These are phyloP conservation scores for Desmophyllum pertusum DNA, from an alignment of 92 coral and sea anemone species.

Conservation along the genomic window DNA sequence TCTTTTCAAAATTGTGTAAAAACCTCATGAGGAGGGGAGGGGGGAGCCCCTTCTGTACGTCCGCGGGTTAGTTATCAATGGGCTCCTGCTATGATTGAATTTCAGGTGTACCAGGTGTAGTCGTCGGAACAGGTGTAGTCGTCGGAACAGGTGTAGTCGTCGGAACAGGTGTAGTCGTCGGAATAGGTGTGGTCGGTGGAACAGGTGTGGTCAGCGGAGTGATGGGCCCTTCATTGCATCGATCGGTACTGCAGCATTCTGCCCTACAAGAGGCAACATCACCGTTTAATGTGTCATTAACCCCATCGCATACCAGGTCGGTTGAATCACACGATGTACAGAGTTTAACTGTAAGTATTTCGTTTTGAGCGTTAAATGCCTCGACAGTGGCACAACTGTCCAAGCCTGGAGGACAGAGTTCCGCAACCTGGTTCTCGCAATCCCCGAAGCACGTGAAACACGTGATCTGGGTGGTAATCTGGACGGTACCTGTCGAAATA, in stretches of 20 bases:
- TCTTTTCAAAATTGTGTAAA: too few relatives aligned
- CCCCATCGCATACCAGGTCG: background rate
- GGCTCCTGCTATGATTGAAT: too few relatives aligned
- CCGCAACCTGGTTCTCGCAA: background rate
- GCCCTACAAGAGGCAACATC: background rate
- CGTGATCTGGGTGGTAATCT: too few relatives aligned
- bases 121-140: background rate
- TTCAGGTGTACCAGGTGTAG: background rate
- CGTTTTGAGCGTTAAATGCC: background rate
- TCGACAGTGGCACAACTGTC: background rate
- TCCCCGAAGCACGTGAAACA: background rate
- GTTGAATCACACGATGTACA: background rate
- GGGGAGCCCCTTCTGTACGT: too few relatives aligned
- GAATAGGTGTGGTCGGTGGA: background rate
- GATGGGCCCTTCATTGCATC: conserved; percentile 19
- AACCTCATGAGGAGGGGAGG: too few relatives aligned
- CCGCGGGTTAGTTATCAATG: too few relatives aligned
- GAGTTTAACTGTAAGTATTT: background rate
- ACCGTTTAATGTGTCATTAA: background rate
- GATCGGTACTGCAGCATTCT: background rate
- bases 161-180: background rate
- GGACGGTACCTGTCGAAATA: too few relatives aligned
- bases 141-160: background rate
- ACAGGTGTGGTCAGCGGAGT: background rate
- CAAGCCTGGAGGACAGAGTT: background rate